phyloP scores from a whole-genome alignment of 2,888 invertebrate species.

The Cordilura impudica region DNA sequence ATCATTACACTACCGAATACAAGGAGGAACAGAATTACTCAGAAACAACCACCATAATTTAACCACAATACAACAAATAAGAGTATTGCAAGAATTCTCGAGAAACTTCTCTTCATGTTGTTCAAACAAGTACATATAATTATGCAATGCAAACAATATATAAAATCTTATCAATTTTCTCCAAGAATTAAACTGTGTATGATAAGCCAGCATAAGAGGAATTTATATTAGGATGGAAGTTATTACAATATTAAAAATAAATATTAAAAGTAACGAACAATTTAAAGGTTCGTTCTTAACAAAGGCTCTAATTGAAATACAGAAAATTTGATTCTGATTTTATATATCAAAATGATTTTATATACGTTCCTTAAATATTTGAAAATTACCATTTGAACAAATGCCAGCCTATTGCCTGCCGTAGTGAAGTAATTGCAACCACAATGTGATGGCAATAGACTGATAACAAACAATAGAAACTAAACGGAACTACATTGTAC shows the following conservation, averaged over 20 bases:
- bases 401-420: neutral
- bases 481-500: neutral
- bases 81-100: neutral
- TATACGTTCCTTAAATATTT: no score
- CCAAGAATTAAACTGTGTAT: slow-evolving; percentile 25
- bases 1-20: slow-evolving; percentile 44
- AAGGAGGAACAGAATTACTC: slow-evolving; percentile 48
- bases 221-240: neutral
- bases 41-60: slow-evolving; percentile 38
- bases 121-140: slow-evolving; percentile 47
- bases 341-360: no score
- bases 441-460: slow-evolving; percentile 16
- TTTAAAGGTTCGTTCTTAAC: no score
- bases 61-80: slow-evolving; percentile 46
- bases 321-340: no score
- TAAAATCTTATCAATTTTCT: slow-evolving; percentile 44
- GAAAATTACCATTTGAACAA: no score
- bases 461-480: neutral
- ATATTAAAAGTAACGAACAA: no score
- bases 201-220: slow-evolving; percentile 29
- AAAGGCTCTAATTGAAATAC: no score
- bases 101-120: slow-evolving; percentile 35
- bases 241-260: no score
- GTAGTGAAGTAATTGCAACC: slow-evolving; percentile 36
- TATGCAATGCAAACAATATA: slow-evolving; percentile 39